Base-by-base conservation (phyloP, 2,797 vertebrate genomes). In the Tauraco hartlaubi region DNA sequence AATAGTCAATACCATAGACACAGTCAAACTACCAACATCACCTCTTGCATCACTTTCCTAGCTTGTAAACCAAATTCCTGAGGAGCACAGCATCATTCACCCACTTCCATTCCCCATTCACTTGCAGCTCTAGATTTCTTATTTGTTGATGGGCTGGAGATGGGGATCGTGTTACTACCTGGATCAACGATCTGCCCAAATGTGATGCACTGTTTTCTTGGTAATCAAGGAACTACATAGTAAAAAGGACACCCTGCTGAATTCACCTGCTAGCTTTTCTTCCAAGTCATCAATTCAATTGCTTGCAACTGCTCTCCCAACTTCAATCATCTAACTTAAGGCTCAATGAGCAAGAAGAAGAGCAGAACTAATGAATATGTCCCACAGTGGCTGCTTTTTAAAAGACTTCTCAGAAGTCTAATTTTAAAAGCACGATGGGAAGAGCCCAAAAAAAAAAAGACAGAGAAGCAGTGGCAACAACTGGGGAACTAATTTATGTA, bases 241-340 rank as follows among this genome's bases (percentile, higher is more conserved):
- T 48, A 62, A 75, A 91, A 88, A 62, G 77, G 93, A 96, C 67
- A 73, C 52, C 88, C 92, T 31, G 59, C 74, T 85, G 86, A 96
- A 94, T 62, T 94, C 85, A 95, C 87, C 89, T 88, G 87, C 82
- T 77, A 90, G 76, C 39, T 92, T 92, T 83, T 75, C 76, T 86
- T 94, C 77, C 61, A 86, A 85, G 51, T 84, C 88, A 94, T 85
- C 92, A 95, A 35, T 73, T 94, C 82, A 94, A 88, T 81, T 90
- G 85, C 87, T 85, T 91, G 56, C 75, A 90, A 90, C 58, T 59
- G 64, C 73, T 79, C 55, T 35, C 87, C 69, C 75, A 90, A 54
- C 76, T 82, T 81, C 69, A 75, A 35, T 85, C 67, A 93, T 35
- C 61, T 71, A 89, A 67, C 80, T 73, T 52, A 59, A 94, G 72